A percentile compares a stretch with the other conserved stretches of the same genome.
phyloP scores from a whole-genome alignment of 2,888 invertebrate genomes.

The Parasteatoda lunata region DNA sequence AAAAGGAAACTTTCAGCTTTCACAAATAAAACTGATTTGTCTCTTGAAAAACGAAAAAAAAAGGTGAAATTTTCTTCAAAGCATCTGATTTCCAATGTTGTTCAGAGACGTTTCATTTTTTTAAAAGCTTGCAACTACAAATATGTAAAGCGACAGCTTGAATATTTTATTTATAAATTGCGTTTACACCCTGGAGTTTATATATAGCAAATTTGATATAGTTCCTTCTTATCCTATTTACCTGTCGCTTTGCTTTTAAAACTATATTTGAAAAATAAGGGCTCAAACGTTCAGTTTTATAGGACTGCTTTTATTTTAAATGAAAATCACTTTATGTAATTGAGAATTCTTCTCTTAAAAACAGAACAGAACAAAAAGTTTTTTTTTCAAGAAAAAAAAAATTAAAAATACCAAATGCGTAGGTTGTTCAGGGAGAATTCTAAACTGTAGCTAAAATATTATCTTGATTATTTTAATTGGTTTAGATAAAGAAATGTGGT shows the following conservation, averaged over 20 bases:
- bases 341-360: too few species aligned
- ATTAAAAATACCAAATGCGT: too few species aligned
- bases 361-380: too few species aligned
- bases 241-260: conserved; percentile 32
- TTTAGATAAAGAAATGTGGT: too few species aligned
- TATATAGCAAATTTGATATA: conserved; percentile 26
- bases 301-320: too few species aligned
- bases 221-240: conserved; percentile 10
- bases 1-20: conserved; percentile 40
- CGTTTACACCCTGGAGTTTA: not conserved
- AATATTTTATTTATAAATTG: conserved; percentile 33
- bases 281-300: not conserved
- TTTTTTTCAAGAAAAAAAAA: too few species aligned
- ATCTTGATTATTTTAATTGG: too few species aligned
- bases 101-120: not conserved
- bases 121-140: conserved; percentile 14
- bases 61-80: conserved; percentile 28
- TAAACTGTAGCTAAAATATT: too few species aligned
- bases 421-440: too few species aligned
- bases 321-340: too few species aligned
- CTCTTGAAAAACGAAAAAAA: conserved; percentile 35
- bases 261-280: conserved; percentile 14
- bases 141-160: conserved; percentile 57
- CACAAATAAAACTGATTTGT: conserved; percentile 62
- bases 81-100: conserved; percentile 31